Evolutionary conservation across 92 coral and sea anemone genomes (phyloP).

Genomic region (Phymanthus crucifer): DNA sequence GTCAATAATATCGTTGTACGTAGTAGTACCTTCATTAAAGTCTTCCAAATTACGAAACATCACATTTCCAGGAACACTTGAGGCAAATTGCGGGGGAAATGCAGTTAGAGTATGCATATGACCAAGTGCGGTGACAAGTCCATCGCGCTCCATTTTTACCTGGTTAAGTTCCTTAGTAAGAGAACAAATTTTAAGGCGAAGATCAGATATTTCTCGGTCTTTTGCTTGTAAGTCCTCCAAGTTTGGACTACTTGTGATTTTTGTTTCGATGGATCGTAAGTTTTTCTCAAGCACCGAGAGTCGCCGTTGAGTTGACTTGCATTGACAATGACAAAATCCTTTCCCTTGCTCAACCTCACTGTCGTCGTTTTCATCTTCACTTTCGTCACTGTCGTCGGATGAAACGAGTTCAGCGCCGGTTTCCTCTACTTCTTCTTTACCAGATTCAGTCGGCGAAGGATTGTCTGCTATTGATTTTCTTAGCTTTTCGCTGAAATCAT

Average conservation of each 20-base stretch:
- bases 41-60: neutral
- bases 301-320: slow-evolving; percentile 9
- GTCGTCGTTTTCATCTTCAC: slow-evolving; percentile 5
- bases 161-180: slow-evolving; percentile 5
- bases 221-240: neutral
- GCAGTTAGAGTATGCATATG: neutral
- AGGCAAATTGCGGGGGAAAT: neutral
- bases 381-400: neutral
- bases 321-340: neutral
- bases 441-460: neutral
- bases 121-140: neutral
- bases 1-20: neutral
- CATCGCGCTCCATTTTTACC: slow-evolving; percentile 4
- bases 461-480: neutral
- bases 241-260: slow-evolving; percentile 2
- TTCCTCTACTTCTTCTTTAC: neutral
- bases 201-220: slow-evolving; percentile 13
- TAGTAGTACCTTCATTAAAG: neutral
- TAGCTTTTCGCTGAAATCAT: neutral
- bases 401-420: neutral
- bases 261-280: neutral
- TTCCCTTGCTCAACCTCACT: neutral
- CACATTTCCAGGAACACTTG: slow-evolving; percentile 8
- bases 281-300: neutral
- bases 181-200: neutral